Conservation (phyloP, 2,113 vertebrate genomes). For the Python bivittatus region DNA sequence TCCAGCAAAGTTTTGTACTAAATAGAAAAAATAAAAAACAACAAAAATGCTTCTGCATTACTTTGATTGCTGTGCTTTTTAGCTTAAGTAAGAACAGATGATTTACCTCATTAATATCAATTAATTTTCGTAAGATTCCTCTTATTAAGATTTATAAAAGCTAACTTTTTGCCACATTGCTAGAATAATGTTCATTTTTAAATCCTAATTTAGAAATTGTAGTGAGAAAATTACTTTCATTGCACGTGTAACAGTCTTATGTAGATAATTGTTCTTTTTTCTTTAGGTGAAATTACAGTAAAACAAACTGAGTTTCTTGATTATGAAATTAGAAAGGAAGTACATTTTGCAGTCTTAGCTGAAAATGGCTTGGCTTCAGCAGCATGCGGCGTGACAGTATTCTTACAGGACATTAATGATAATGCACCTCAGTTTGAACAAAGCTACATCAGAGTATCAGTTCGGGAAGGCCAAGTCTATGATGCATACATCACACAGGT, state of each 20-base stretch:
- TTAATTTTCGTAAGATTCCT: not conserved
- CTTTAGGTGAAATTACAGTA: constrained; percentile 82
- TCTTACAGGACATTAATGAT: constrained; percentile 86
- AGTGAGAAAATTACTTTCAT: not conserved
- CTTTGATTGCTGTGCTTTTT: not conserved
- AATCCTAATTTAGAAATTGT: not conserved
- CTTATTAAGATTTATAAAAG: not conserved
- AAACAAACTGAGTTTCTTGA: constrained; percentile 82
- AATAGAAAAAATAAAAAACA: not conserved
- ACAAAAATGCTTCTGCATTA: not conserved
- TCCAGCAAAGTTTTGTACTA: no score
- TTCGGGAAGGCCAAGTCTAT: constrained; percentile 82
- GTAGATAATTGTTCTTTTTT: not conserved
- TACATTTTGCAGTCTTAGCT: constrained; percentile 81
- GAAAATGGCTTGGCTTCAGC: constrained; percentile 72
- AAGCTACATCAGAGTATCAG: constrained; percentile 75
- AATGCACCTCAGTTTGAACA: constrained; percentile 83
- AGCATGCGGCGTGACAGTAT: constrained; percentile 78
- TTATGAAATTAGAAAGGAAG: constrained; percentile 77
- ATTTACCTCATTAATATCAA: not conserved
- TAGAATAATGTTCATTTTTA: not conserved
- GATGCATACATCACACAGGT: constrained; percentile 85
- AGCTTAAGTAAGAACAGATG: not conserved
- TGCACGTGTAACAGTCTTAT: not conserved
- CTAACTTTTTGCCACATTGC: constrained; percentile 21